Evolutionary conservation across 2,113 vertebrate species (phyloP).

Genomic region (Cyanoliseus patagonus): DNA sequence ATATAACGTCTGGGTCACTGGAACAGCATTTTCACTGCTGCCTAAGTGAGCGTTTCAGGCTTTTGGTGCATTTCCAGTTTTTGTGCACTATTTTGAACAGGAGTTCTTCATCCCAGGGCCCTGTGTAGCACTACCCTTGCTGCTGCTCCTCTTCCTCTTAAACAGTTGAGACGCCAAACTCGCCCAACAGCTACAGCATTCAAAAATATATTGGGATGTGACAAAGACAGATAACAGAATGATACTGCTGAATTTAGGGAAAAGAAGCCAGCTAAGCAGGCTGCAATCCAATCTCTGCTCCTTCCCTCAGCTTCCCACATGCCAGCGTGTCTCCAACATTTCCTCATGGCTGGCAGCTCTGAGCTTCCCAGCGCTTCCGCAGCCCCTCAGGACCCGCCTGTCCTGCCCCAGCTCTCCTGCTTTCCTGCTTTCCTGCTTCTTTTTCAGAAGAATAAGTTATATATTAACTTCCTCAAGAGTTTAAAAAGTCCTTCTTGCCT

Average conservation of each 20-base stretch:
- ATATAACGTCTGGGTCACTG: not conserved
- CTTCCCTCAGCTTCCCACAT: too few species aligned
- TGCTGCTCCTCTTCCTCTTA: not conserved
- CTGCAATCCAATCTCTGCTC: not conserved
- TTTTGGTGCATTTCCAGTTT: not conserved
- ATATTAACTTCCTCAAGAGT: not conserved
- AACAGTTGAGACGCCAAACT: fast-evolving
- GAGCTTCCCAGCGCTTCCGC: not conserved
- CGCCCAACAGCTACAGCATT: fast-evolving
- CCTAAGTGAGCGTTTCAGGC: not conserved
- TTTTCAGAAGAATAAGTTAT: not conserved
- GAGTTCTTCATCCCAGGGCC: not conserved
- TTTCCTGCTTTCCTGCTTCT: not conserved
- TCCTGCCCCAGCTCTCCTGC: not conserved
- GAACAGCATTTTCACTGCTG: not conserved
- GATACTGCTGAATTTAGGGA: not conserved
- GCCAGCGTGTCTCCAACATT: fast-evolving
- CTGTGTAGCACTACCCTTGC: fast-evolving
- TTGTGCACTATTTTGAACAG: not conserved
- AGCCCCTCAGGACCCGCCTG: not conserved
- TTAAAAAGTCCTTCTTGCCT: not conserved
- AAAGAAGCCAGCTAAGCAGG: not conserved
- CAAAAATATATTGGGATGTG: not conserved
- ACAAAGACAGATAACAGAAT: not conserved
- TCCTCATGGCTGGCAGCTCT: not conserved